Percentiles rank a stretch among this genome's conserved stretches.
Conservation (phyloP, 2,797 vertebrate genomes). For the Lates japonicus region DNA sequence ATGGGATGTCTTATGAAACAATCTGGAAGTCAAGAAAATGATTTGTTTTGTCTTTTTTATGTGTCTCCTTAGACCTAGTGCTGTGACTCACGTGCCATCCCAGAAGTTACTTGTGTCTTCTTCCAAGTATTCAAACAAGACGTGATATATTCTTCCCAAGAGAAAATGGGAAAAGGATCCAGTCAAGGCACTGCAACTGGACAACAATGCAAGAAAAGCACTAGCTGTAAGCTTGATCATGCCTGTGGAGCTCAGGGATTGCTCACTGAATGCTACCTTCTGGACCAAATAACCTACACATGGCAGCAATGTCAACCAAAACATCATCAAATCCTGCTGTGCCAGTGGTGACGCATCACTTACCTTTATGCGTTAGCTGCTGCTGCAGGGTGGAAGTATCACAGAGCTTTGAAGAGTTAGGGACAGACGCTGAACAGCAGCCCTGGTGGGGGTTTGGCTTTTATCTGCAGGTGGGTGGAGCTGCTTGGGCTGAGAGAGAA, state of each 20-base stretch:
- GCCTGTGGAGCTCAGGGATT: not conserved
- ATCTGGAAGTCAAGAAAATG: not conserved
- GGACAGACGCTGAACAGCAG: constrained; percentile 87
- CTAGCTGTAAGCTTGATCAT: not conserved
- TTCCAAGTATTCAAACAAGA: constrained; percentile 24
- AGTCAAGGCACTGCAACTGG: not conserved
- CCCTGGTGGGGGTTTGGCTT: constrained; percentile 92
- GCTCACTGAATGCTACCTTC: not conserved
- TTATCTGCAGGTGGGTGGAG: constrained; percentile 98
- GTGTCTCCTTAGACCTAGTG: not conserved
- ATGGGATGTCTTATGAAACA: constrained; percentile 37
- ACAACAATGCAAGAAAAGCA: constrained; percentile 1
- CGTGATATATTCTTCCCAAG: not conserved
- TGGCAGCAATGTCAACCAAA: not conserved
- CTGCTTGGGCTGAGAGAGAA: constrained; percentile 79
- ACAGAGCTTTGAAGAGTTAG: constrained; percentile 84
- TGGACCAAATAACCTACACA: not conserved
- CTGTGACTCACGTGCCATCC: constrained; percentile 13
- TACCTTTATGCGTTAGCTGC: constrained; percentile 87
- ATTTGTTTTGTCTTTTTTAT: not conserved
- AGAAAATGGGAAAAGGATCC: constrained; percentile 2
- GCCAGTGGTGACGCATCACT: constrained; percentile 70
- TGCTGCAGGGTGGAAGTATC: constrained; percentile 83
- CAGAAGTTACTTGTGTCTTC: not conserved
- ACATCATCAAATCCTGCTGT: constrained; percentile 21